Conservation (phyloP, 2,888 invertebrate genomes). For the Spisula solida region DNA sequence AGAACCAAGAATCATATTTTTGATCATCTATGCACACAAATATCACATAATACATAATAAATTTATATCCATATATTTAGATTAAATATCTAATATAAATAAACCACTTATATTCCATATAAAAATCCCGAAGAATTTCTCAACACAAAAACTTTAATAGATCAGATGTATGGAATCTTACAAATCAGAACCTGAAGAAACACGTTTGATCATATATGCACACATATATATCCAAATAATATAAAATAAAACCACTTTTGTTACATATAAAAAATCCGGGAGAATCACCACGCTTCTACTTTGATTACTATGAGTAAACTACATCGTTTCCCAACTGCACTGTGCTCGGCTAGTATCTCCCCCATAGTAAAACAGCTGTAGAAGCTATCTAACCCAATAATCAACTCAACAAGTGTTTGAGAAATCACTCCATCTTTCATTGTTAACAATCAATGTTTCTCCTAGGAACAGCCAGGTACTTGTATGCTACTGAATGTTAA, state of each 20-base stretch:
- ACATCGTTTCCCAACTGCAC: not conserved
- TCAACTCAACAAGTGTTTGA: conserved; percentile 37
- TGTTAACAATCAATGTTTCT: conserved; percentile 32
- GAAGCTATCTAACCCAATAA: conserved; percentile 14
- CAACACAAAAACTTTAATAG: no score
- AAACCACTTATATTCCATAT: no score
- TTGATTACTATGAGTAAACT: not conserved
- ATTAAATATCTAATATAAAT: no score
- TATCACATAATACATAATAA: no score
- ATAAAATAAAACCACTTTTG: not conserved
- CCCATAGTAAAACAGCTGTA: not conserved
- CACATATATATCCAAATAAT: not conserved
- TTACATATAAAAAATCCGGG: not conserved
- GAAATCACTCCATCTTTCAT: conserved; percentile 37
- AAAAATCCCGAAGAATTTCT: no score
- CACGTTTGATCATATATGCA: not conserved
- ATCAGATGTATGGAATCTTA: not conserved
- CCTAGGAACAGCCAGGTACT: not conserved
- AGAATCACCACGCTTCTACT: not conserved
- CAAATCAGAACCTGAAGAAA: not conserved
- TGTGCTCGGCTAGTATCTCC: not conserved
- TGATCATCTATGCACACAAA: no score
- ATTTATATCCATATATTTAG: no score
- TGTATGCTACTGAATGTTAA: not conserved
- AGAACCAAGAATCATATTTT: no score